phyloP scores from a whole-genome alignment of 2,797 vertebrate genomes.

The Anguilla marmorata region DNA sequence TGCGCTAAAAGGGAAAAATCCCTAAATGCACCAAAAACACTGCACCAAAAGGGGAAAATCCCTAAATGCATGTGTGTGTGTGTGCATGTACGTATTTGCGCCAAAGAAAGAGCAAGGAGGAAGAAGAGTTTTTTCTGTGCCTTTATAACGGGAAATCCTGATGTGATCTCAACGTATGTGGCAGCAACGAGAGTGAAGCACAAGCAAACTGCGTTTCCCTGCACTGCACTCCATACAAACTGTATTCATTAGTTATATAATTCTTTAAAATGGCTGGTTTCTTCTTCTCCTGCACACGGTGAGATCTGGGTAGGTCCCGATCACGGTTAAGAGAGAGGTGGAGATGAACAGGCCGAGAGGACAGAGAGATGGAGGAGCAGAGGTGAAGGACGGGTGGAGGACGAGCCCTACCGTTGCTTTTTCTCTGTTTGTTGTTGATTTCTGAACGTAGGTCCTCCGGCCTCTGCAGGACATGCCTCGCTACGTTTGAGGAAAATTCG shows the following conservation, averaged over 20 bases:
- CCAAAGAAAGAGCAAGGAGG: too few species aligned
- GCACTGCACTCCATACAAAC: too few species aligned
- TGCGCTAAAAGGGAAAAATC: constrained; percentile 53
- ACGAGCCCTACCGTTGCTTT: constrained; percentile 70
- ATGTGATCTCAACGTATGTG: neutral
- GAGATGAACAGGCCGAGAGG: neutral
- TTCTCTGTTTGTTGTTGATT: constrained; percentile 12
- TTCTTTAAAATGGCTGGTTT: neutral
- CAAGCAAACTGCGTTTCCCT: too few species aligned
- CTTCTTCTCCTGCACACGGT: neutral
- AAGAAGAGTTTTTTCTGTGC: too few species aligned
- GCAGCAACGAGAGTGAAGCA: neutral
- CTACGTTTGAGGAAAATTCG: constrained; percentile 66
- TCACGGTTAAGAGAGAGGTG: neutral
- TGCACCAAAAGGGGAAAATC: constrained; percentile 53
- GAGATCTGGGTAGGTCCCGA: neutral
- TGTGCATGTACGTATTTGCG: neutral
- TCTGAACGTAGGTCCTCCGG: constrained; percentile 14
- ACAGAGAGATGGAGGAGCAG: neutral
- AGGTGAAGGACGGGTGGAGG: neutral
- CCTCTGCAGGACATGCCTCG: constrained; percentile 57
- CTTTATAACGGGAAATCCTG: neutral
- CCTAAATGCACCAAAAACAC: constrained; percentile 66
- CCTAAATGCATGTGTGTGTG: neutral
- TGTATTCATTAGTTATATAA: neutral